phyloP scores from a whole-genome alignment of 2,797 vertebrate genomes.

The Phyllotis vaccarum region DNA sequence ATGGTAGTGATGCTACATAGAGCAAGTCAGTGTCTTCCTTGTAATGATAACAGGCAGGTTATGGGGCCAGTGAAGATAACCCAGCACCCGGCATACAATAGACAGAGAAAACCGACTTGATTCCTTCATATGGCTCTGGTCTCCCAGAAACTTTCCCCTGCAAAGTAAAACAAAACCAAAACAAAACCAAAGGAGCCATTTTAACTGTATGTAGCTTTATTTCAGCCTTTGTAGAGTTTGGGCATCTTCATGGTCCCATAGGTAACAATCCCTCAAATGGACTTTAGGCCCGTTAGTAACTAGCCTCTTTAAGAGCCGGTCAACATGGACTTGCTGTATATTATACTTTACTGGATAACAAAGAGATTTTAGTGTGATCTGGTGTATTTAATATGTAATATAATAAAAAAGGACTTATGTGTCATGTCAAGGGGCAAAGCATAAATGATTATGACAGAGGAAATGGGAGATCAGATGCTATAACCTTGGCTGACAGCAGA shows the following conservation, averaged over 20 bases:
- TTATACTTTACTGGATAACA: slow-evolving; percentile 53
- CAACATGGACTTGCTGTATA: slow-evolving; percentile 18
- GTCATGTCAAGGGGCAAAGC: slow-evolving; percentile 70
- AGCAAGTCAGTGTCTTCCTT: not conserved
- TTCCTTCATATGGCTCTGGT: not conserved
- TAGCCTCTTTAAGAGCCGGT: slow-evolving; percentile 19
- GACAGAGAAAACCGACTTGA: not conserved
- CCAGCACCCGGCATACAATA: not conserved
- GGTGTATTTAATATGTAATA: slow-evolving; percentile 75
- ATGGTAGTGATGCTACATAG: not conserved
- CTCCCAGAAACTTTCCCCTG: not conserved
- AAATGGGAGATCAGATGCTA: slow-evolving; percentile 79
- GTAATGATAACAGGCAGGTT: not conserved
- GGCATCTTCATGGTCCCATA: not conserved
- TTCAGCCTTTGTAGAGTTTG: not conserved
- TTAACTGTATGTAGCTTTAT: not conserved
- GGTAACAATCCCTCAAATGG: not conserved
- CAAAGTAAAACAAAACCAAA: not conserved
- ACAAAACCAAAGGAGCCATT: not conserved
- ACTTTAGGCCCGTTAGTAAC: not conserved
- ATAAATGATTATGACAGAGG: slow-evolving; percentile 80
- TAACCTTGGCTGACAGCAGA: slow-evolving; percentile 72
- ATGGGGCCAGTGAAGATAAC: not conserved
- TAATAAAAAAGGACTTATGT: slow-evolving; percentile 78
- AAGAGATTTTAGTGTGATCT: slow-evolving; percentile 72